These are phyloP conservation scores for Mythimna lalbum DNA, from an alignment of 2,888 invertebrate genomes.

Conservation along the genomic window DNA sequence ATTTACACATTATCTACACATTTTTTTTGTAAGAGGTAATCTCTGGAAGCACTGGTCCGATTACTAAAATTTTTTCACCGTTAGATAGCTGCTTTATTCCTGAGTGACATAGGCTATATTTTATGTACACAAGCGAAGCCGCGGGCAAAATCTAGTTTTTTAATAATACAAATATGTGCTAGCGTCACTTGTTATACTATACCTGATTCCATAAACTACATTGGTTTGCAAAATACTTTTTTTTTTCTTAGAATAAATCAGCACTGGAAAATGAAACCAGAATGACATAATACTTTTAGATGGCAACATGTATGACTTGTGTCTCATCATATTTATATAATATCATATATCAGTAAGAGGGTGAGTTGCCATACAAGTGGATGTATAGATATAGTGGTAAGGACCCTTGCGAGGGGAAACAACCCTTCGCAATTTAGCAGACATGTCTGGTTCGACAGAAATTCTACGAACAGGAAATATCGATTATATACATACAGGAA, in stretches of 20 bases:
- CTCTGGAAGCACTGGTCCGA: too few species aligned
- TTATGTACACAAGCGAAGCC: too few species aligned
- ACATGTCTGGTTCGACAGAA: conserved; percentile 14
- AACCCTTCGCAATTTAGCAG: conserved; percentile 33
- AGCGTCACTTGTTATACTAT: background rate
- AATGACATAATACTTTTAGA: conserved; percentile 16
- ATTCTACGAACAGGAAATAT: conserved; percentile 26
- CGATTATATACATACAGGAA: conserved; percentile 22
- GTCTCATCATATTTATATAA: conserved; percentile 30
- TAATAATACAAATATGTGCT: background rate
- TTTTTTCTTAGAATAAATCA: conserved; percentile 21
- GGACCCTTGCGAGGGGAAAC: conserved; percentile 22
- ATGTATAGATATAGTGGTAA: conserved; percentile 5
- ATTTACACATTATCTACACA: too few species aligned
- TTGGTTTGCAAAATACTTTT: background rate
- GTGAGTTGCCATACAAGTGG: background rate
- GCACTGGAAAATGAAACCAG: conserved; percentile 25
- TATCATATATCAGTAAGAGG: conserved; percentile 7
- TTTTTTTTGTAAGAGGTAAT: too few species aligned
- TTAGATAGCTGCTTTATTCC: too few species aligned
- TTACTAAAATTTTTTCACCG: too few species aligned
- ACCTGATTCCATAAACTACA: background rate
- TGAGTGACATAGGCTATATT: too few species aligned
- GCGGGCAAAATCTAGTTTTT: background rate
- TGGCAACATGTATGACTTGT: conserved; percentile 17